These are phyloP conservation scores for Melinaea menophilus DNA, from an alignment of 2,888 invertebrate species.

Conservation along the genomic window DNA sequence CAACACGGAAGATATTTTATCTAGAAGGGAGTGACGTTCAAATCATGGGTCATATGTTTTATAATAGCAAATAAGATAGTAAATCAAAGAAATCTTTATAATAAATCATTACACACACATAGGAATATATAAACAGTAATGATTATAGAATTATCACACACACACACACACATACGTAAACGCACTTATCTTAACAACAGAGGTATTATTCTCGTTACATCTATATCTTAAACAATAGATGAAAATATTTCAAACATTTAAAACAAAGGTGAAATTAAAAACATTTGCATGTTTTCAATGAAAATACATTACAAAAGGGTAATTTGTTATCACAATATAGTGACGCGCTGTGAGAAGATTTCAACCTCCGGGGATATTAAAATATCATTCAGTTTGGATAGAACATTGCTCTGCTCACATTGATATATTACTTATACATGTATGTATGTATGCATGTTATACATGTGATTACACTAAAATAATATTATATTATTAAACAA, in stretches of 20 bases:
- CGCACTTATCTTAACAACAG: too few species aligned
- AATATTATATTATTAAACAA: too few species aligned
- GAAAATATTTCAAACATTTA: not conserved
- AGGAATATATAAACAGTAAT: too few species aligned
- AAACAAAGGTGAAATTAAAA: slow-evolving; percentile 17
- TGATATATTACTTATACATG: too few species aligned
- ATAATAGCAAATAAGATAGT: not conserved
- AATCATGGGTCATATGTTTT: not conserved
- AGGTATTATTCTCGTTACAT: too few species aligned
- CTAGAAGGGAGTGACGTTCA: not conserved
- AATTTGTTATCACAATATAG: slow-evolving; percentile 22
- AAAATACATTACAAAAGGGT: slow-evolving; percentile 15
- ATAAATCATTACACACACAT: too few species aligned
- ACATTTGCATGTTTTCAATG: slow-evolving; percentile 21
- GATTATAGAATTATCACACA: too few species aligned
- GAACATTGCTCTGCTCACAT: not conserved
- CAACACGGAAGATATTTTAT: not conserved
- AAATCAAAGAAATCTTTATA: too few species aligned
- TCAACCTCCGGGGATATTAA: slow-evolving; percentile 19
- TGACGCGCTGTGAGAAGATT: slow-evolving; percentile 24
- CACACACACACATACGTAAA: too few species aligned
- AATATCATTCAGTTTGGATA: slow-evolving; percentile 1
- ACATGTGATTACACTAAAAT: too few species aligned
- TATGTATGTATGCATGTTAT: too few species aligned
- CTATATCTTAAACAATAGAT: too few species aligned